Evolutionary conservation across 2,113 vertebrate genomes (phyloP), one percentile per base, ranked within the genome.

Genomic region (Ellobius talpinus): DNA sequence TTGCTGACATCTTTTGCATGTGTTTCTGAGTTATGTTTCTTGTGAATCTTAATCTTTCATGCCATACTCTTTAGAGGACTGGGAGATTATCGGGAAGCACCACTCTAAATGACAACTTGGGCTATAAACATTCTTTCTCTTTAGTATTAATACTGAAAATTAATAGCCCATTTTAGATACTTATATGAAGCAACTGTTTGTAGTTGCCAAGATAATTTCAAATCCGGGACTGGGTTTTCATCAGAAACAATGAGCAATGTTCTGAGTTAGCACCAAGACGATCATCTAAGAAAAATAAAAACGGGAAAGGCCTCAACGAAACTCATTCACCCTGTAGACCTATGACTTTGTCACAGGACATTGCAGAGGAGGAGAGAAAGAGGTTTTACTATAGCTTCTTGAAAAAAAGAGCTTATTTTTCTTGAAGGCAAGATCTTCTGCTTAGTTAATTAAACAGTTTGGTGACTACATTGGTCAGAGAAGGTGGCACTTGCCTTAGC

Each of bases 161-260:
- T 95, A 93, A 93, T 90, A 98, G 82, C 68, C 89, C 70, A 77
- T 92, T 96, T 52, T 12, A 90, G 91, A 95, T 96, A 92, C 98
- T 97, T 97, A 94, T 66, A 96, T 96, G 90, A 98, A 97, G 29
- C 78, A 61, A 96, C 77, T 79, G 91, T 93, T 96, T 98, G 90
- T 96, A 93, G 77, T 87, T 89, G 88, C 72, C 87, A 95, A 96
- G 95, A 98, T 95, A 96, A 91, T 89, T 98, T 95, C 66, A 98
- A 97, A 93, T 96, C 96, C 88, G 89, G 86, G 47, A 86, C 94
- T 85, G 29, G 65, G 73, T 89, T 96, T 97, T 97, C 73, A 74
- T 87, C 93, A 63, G 39, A 88, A 97, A 84, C 66, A 66, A 97
- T 96, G 93, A 97, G 86, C 66, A 63, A 97, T 96, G 93, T 81